Evolutionary conservation across 2,888 invertebrate species (phyloP).

Genomic region (Prostheceraeus crozeri): DNA sequence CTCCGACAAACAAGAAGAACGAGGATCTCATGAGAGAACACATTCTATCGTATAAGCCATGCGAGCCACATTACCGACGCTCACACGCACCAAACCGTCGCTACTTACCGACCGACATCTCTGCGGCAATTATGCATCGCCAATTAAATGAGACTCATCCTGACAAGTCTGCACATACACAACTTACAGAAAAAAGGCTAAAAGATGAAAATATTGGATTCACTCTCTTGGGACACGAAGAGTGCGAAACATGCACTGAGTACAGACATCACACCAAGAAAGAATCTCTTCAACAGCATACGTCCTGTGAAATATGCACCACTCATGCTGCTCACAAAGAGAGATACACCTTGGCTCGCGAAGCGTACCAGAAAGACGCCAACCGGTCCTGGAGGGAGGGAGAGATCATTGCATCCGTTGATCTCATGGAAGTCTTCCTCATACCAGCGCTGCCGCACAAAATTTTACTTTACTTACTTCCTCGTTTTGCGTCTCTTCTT

Average conservation of each 20-base stretch:
- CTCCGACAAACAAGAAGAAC: neutral
- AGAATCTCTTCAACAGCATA: neutral
- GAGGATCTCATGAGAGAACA: slow-evolving; percentile 7
- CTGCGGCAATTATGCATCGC: no score
- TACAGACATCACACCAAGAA: neutral
- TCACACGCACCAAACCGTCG: slow-evolving; percentile 13
- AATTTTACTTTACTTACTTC: no score
- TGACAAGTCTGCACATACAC: no score
- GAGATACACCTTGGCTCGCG: neutral
- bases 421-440: slow-evolving; percentile 6
- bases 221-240: slow-evolving; percentile 6
- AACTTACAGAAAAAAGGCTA: no score
- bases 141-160: no score
- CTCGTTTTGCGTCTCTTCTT: no score
- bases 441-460: neutral
- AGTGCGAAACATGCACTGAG: slow-evolving; percentile 7
- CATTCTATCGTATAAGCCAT: slow-evolving; percentile 2
- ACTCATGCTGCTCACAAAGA: neutral
- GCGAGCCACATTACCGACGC: slow-evolving; percentile 4
- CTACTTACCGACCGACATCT: neutral
- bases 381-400: neutral
- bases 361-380: neutral
- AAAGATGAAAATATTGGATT: no score
- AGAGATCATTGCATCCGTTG: neutral
- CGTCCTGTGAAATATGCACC: neutral